A percentile compares a stretch with the other conserved stretches of the same genome.
These are phyloP conservation scores for Cardiocondyla obscurior DNA, from an alignment of 1,140 invertebrate species.

Conservation along the genomic window DNA sequence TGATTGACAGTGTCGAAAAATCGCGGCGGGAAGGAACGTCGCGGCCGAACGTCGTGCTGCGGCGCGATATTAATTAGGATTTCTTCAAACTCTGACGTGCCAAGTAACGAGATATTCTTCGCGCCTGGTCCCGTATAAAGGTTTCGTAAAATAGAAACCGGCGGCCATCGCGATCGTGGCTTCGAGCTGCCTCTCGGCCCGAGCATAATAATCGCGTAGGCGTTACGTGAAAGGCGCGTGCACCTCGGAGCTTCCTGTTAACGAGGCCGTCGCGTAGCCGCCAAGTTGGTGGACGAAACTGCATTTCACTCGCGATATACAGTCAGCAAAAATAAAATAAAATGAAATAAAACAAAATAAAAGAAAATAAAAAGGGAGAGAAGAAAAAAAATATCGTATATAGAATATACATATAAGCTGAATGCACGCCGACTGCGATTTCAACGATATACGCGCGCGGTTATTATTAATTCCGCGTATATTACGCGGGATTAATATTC, in stretches of 20 bases:
- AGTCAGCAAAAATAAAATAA: neutral
- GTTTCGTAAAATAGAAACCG: constrained; percentile 19
- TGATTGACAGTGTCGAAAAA: too few relatives aligned
- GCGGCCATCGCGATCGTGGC: constrained; percentile 18
- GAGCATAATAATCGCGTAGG: constrained; percentile 36
- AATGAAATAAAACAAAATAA: too few relatives aligned
- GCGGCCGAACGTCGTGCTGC: neutral
- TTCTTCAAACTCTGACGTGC: neutral
- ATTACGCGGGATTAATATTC: constrained; percentile 25
- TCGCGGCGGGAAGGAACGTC: neutral
- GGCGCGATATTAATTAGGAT: neutral
- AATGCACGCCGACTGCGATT: neutral
- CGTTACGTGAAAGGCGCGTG: constrained; percentile 44
- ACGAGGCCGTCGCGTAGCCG: constrained; percentile 11
- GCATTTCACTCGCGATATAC: neutral
- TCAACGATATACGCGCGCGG: neutral
- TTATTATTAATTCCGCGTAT: neutral
- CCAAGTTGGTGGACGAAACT: neutral
- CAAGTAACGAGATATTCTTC: neutral
- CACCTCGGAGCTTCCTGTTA: constrained; percentile 40
- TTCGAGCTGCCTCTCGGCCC: constrained; percentile 7
- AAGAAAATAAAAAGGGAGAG: neutral
- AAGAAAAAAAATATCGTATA: too few relatives aligned
- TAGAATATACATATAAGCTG: too few relatives aligned
- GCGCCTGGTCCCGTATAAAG: neutral